Conservation (phyloP, 2,797 vertebrate genomes). For the Falco concolor region DNA sequence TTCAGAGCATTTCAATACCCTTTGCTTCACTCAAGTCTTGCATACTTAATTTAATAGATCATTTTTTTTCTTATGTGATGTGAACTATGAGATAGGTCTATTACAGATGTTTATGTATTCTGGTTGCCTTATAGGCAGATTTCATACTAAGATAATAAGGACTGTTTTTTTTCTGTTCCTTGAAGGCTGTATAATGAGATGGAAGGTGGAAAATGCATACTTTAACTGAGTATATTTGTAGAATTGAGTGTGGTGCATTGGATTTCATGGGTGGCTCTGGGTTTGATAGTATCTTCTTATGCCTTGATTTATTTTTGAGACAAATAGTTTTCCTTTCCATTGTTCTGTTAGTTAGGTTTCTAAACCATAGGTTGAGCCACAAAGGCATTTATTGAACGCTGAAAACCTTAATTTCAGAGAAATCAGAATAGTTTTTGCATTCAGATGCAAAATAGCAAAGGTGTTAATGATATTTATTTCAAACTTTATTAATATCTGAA, state of each 20-base stretch:
- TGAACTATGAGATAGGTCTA: not conserved
- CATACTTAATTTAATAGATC: not conserved
- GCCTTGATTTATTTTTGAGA: not conserved
- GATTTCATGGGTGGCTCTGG: not conserved
- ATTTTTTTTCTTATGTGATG: not conserved
- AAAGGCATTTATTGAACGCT: not conserved
- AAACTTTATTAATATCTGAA: not conserved
- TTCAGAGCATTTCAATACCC: not conserved
- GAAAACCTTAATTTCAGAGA: not conserved
- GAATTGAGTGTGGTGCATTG: not conserved
- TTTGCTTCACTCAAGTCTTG: not conserved
- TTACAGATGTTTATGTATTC: not conserved
- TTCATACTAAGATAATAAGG: not conserved
- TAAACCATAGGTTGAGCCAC: not conserved
- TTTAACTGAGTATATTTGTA: not conserved
- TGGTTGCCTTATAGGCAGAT: not conserved
- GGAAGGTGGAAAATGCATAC: not conserved
- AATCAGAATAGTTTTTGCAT: not conserved
- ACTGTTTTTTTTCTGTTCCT: not conserved
- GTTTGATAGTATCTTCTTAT: not conserved
- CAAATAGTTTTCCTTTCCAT: not conserved
- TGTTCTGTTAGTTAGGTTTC: not conserved
- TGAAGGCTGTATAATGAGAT: not conserved
- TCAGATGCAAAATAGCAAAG: not conserved
- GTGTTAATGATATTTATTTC: not conserved